Evolutionary conservation across 2,113 vertebrate genomes (phyloP), one percentile per base, ranked within the genome.

Genomic region (Castor canadensis): DNA sequence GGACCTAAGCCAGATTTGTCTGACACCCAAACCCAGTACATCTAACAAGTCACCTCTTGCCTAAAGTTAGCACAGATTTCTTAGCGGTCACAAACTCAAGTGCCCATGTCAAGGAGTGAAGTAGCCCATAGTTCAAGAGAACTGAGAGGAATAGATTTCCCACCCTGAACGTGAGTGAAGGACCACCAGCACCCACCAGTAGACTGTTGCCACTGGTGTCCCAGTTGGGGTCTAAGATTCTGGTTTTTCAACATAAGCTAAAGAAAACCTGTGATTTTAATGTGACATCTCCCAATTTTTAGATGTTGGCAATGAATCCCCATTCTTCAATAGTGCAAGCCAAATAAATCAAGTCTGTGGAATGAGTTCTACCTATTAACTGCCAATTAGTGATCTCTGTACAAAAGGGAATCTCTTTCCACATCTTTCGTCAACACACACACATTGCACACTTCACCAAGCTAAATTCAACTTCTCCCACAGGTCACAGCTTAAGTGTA

Each of bases 401-500:
- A 81, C 95, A 80, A 91, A 69, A 71, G 40, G 49, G 75, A 71
- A 40, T 87, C 64, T 92, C 90, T 54, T 73, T 79, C 91, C 71
- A 84, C 83, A 66, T 43, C 62, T 81, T 84, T 92, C 79, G 58
- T 77, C n/a, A 24, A 38, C 90, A 54, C 58, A 30, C 91, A 73
- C 45, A 67, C 52, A 58, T 81, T 82, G 49, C 81, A 56, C 73
- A 89, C 75, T 54, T 38, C n/a, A 71, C 72, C 16, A 4, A 62
- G 85, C 56, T 67, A 76, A 85, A 89, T 72, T 58, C 91, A 90
- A n/a, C 89, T 62, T 93, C 62, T 79, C 66, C 84, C 84, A 81
- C 84, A 52, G 94, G 90, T 95, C 88, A 81, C 79, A n/a, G 96
- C 67, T 95, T 32, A 84, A 93, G 45, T n/a, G 19, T 45, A 56